These are phyloP conservation scores for Halocynthia aurantium DNA, from an alignment of 23 tunicate genomes.

Conservation along the genomic window DNA sequence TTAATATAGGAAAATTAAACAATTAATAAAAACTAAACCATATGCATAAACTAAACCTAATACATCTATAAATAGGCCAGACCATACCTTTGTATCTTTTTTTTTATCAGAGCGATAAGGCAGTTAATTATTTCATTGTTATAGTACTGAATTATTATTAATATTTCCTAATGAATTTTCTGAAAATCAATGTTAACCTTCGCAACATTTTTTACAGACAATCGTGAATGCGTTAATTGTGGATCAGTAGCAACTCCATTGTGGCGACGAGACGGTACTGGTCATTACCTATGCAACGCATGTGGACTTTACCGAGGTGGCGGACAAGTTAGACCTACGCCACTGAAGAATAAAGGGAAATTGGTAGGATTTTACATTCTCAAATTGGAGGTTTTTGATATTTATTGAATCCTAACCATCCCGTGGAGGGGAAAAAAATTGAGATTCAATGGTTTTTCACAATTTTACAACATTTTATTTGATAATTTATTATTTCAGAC, in stretches of 20 bases:
- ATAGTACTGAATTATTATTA: no score
- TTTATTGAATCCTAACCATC: neutral
- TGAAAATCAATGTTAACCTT: no score
- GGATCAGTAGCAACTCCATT: slow-evolving; percentile 21
- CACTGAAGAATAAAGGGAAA: slow-evolving; percentile 59
- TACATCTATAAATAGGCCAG: no score
- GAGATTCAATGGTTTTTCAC: neutral
- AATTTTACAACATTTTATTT: neutral
- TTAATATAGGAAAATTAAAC: no score
- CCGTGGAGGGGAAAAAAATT: neutral
- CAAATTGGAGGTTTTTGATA: neutral
- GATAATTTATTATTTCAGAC: neutral
- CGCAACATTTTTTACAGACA: neutral
- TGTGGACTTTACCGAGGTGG: slow-evolving; percentile 44
- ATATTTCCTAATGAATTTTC: no score
- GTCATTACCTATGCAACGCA: slow-evolving; percentile 39
- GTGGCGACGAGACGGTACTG: slow-evolving; percentile 39
- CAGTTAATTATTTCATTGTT: no score
- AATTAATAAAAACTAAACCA: no score
- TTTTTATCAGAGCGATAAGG: no score
- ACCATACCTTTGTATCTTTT: no score
- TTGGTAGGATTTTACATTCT: slow-evolving; percentile 25
- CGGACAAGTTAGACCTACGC: slow-evolving; percentile 16
- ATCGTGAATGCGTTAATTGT: slow-evolving; percentile 37
- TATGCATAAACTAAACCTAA: no score